phyloP scores from a whole-genome alignment of 2,888 invertebrate species.

The Oasisia sp. region DNA sequence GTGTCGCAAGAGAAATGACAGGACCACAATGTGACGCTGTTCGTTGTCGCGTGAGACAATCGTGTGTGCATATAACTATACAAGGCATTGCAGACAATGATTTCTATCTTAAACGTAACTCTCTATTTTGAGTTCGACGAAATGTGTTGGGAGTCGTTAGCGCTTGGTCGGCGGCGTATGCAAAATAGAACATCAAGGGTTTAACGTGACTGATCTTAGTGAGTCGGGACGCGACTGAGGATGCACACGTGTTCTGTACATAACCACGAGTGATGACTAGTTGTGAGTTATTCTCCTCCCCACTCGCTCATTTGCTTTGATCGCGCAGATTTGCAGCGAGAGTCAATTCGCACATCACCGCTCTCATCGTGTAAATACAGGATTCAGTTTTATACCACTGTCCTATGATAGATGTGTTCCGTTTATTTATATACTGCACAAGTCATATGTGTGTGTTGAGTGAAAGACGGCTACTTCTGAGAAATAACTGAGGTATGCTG shows the following conservation, averaged over 20 bases:
- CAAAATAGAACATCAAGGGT: neutral
- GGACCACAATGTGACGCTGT: neutral
- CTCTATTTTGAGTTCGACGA: neutral
- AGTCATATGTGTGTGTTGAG: neutral
- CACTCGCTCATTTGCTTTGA: neutral
- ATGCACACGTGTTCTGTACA: neutral
- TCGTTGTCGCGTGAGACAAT: neutral
- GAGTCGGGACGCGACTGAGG: neutral
- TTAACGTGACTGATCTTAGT: neutral
- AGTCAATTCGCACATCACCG: too few relatives aligned
- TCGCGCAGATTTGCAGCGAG: neutral
- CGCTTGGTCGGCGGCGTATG: neutral
- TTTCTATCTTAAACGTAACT: neutral
- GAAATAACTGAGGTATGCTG: neutral
- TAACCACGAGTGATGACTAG: neutral
- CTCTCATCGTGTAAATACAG: neutral
- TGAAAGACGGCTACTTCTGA: neutral
- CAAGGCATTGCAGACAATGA: neutral
- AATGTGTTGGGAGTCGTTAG: neutral
- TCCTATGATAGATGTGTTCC: neutral
- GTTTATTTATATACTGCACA: neutral
- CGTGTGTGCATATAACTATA: neutral
- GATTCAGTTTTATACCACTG: neutral
- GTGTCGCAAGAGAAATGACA: neutral
- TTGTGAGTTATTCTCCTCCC: neutral